Conservation (phyloP, 2,113 vertebrate genomes). For the Prionailurus bengalensis region DNA sequence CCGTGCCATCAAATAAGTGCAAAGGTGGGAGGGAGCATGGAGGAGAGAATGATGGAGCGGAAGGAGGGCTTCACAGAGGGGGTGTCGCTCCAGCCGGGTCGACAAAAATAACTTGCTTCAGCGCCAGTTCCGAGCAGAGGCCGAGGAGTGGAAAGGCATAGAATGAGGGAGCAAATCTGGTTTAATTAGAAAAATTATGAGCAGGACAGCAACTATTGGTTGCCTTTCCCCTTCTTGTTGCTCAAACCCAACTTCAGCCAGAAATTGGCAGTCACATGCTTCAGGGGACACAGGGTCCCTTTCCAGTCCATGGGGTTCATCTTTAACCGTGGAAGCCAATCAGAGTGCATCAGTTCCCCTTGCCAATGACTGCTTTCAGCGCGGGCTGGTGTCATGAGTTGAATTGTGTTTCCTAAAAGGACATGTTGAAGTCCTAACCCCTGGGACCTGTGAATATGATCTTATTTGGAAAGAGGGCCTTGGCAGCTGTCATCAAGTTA, state of each 20-base stretch:
- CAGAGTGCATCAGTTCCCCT: too few relatives aligned
- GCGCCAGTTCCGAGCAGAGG: not conserved
- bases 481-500: not conserved
- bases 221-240: not conserved
- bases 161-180: not conserved
- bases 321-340: not conserved
- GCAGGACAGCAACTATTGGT: not conserved
- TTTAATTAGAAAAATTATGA: not conserved
- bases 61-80: not conserved
- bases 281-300: not conserved
- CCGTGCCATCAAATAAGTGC: too few relatives aligned
- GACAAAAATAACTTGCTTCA: not conserved
- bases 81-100: too few relatives aligned
- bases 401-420: not conserved
- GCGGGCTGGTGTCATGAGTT: not conserved
- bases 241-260: not conserved
- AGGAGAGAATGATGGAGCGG: fast-evolving
- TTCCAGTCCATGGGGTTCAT: too few relatives aligned
- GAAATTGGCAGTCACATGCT: not conserved
- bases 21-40: too few relatives aligned
- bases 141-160: not conserved
- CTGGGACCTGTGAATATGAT: not conserved
- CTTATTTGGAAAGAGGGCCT: not conserved
- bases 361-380: not conserved
- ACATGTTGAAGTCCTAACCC: not conserved